Conservation (phyloP, 2,888 invertebrate genomes). For the Acutogordius australiensis region DNA sequence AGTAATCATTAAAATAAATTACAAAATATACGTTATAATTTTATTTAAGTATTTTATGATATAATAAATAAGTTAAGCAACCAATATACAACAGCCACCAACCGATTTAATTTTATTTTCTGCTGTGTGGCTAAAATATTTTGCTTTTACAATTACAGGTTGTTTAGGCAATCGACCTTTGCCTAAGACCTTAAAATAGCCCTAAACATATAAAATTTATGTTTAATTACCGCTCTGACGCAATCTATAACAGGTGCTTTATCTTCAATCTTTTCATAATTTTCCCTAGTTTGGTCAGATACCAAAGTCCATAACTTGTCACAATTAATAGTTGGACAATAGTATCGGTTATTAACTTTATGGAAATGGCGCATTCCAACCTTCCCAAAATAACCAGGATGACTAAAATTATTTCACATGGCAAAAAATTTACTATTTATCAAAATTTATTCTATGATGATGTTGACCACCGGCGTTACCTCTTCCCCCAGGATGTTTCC, state of each 20-base stretch:
- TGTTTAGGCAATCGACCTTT: constrained; percentile 82
- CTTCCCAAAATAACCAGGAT: constrained; percentile 99
- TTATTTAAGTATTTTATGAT: too few relatives aligned
- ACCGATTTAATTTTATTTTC: constrained; percentile 87
- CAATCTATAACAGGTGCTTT: constrained; percentile 91
- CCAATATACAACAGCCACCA: constrained; percentile 81
- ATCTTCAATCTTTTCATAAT: constrained; percentile 42
- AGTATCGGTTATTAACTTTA: constrained; percentile 50
- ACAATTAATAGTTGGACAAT: constrained; percentile 69
- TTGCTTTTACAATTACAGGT: constrained; percentile 92
- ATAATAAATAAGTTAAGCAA: constrained; percentile 53
- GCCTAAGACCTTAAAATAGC: constrained; percentile 85
- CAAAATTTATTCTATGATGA: constrained; percentile 96
- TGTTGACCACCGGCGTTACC: constrained; percentile 99
- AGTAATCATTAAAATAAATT: too few relatives aligned
- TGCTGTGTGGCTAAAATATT: constrained; percentile 84
- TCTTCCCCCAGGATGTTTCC: constrained; percentile 98
- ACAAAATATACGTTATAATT: too few relatives aligned
- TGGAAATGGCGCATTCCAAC: constrained; percentile 98
- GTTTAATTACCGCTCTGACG: constrained; percentile 45
- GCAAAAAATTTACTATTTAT: constrained; percentile 42
- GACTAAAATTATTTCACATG: constrained; percentile 27
- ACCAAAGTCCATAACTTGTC: constrained; percentile 91
- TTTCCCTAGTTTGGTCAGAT: constrained; percentile 54
- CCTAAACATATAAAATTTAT: constrained; percentile 38